A percentile compares a stretch with the other conserved stretches of the same genome.
These are phyloP conservation scores for Gnatocerus cornutus DNA, from an alignment of 2,888 invertebrate genomes.

Conservation along the genomic window DNA sequence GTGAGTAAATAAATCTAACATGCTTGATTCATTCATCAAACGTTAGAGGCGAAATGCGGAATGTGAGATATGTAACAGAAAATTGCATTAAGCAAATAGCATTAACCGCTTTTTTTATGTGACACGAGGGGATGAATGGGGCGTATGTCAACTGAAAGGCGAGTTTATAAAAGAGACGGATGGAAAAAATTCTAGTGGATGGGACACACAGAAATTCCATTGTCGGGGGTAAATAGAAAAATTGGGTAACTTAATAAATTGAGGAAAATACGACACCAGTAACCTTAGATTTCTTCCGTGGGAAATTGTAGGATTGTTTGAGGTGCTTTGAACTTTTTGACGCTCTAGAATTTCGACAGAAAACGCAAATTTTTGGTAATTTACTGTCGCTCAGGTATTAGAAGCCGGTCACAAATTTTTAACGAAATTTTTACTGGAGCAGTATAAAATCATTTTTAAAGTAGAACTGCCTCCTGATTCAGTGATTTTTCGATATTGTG, in stretches of 20 bases:
- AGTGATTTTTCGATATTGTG: too few species aligned
- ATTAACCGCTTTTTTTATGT: conserved; percentile 23
- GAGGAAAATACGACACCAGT: neutral
- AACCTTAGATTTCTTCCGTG: too few species aligned
- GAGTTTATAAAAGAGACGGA: conserved; percentile 10
- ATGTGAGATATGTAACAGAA: conserved; percentile 24
- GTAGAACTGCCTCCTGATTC: too few species aligned
- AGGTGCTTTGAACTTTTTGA: too few species aligned
- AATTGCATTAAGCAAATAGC: conserved; percentile 20
- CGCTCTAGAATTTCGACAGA: too few species aligned
- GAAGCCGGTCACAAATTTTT: too few species aligned
- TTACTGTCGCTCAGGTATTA: too few species aligned
- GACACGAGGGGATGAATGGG: conserved; percentile 14
- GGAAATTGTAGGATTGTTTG: too few species aligned
- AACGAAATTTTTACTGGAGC: too few species aligned
- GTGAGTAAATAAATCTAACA: conserved; percentile 21
- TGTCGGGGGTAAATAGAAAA: neutral
- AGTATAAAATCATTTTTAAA: too few species aligned
- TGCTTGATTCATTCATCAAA: conserved; percentile 18
- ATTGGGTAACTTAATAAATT: conserved; percentile 2
- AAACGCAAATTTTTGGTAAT: too few species aligned
- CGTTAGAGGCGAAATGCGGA: neutral
- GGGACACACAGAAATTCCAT: conserved; percentile 17
- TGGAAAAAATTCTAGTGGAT: neutral
- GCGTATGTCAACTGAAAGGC: conserved; percentile 14